Evolutionary conservation across 2,797 vertebrate genomes (phyloP), one percentile per base, ranked within the genome.

Genomic region (Gastrophryne carolinensis): DNA sequence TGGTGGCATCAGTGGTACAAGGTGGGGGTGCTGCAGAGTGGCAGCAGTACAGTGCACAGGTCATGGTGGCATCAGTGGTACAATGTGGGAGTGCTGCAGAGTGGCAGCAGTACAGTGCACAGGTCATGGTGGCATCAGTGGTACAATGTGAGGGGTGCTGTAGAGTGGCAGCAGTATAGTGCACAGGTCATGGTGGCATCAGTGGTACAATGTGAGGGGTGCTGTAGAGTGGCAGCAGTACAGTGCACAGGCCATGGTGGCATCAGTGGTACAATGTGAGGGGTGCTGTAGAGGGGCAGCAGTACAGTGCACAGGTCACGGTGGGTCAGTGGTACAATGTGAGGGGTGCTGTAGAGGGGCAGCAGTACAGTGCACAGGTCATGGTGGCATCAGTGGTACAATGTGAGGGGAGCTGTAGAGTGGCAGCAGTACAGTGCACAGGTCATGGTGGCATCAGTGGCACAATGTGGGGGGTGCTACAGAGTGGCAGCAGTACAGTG

Each of bases 31-130:
- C 4, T n/a, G 11, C 4, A 34, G 8, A 30, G 30, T 21, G 47
- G 19, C 19, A 23, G 19, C 17, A 29, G 52, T 29, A 54, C 52
- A 27, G 13, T 29, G 5, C 0, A 27, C 13, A 21, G 49, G 10
- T 21, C 10, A 41, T 13, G 54, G n/a, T 10, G 80, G 80, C 80
- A 79, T 57, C 72, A 65, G 57, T 17, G 21, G 57, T 19, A 24
- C 23, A 23, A n/a, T 24, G 10, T 24, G 24, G 6, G 19, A 23
- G 47, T 23, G 21, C 12, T 10, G 23, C n/a, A 2, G 9, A 10
- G 19, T 7, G 50, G 17, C n/a, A 49, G 44, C n/a, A 26, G 50
- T 53, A 27, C 50, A 12, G 9, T 53, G 23, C 54, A 17, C 5
- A 2, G 50, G 50, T 4, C 27, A 58, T 32, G 34, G 15, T 17